Evolutionary conservation across 2,797 vertebrate species (phyloP).

Genomic region (Pempheris klunzingeri): DNA sequence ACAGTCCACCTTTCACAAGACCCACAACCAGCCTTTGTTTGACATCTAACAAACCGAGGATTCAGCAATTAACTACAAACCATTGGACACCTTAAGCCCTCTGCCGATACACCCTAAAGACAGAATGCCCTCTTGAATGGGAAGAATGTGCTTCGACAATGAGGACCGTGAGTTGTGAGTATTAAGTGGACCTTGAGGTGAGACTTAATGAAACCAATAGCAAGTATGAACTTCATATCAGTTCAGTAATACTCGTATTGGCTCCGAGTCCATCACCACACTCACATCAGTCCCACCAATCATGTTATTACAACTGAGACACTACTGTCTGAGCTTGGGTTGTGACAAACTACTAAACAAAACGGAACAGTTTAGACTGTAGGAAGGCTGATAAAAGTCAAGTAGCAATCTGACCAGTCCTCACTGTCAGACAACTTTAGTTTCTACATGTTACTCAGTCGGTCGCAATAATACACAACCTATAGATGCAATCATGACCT

Average conservation of each 20-base stretch:
- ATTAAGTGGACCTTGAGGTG: neutral
- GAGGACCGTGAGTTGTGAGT: neutral
- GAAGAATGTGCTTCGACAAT: neutral
- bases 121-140: neutral
- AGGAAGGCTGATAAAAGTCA: neutral
- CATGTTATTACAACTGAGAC: neutral
- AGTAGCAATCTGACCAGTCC: neutral
- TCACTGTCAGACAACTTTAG: neutral
- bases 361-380: neutral
- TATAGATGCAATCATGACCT: conserved; percentile 10
- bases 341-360: neutral
- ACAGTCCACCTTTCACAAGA: no score
- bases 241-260: neutral
- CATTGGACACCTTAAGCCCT: neutral
- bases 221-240: neutral
- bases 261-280: neutral
- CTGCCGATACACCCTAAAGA: neutral
- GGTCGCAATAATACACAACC: conserved; percentile 6
- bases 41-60: neutral
- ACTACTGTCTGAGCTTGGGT: neutral
- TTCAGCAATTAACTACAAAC: neutral
- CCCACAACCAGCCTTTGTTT: neutral
- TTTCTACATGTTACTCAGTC: neutral
- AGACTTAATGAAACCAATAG: neutral
- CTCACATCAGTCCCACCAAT: neutral